Evolutionary conservation across 2,797 vertebrate species (phyloP), one percentile per base, ranked within the genome.

Genomic region (Sebastes minor): DNA sequence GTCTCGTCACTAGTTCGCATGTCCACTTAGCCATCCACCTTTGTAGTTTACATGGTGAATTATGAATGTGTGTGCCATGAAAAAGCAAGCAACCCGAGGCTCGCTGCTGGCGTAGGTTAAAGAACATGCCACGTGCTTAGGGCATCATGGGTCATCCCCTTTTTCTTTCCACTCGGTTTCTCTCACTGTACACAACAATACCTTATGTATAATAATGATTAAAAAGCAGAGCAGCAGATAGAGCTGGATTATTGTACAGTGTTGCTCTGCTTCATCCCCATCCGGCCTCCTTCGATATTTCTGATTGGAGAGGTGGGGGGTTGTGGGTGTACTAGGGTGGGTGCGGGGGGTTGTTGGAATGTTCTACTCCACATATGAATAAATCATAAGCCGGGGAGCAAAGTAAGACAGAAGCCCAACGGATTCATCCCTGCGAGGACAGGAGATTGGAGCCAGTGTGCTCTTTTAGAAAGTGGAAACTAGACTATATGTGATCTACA

Each of bases 41-140:
- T 93, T 92, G 89, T 91, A 91, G 88, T 84, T 91, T 82, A 55
- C 85, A 86, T 72, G 81, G 84, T 87, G 49, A 91, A 92, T 91
- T 91, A 91, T 89, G 73, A 90, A 89, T 85, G 83, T 59, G 33
- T 69, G 68, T 67, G 67, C 66, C 33, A n/a, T 78, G 73, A 81
- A 88, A 89, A 81, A 77, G 74, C 67, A 88, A 81, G 80, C 82
- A 81, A 84, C 71, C 57, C 8, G 1, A 74, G 87, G 81, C 79
- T 35, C 0, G 5, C 61, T 74, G 72, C 59, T 12, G 64, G 71
- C 70, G 74, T 75, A 68, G 81, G 79, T 84, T 84, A 64, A 71
- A 80, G 23, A 55, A 35, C 7, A 67, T 46, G 33, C 56, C 5
- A 4, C 8, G 30, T 42, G 32, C 62, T 81, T 0, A 23, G 52